phyloP scores from a whole-genome alignment of 2,113 vertebrate species.

The Psephotus haematonotus region DNA sequence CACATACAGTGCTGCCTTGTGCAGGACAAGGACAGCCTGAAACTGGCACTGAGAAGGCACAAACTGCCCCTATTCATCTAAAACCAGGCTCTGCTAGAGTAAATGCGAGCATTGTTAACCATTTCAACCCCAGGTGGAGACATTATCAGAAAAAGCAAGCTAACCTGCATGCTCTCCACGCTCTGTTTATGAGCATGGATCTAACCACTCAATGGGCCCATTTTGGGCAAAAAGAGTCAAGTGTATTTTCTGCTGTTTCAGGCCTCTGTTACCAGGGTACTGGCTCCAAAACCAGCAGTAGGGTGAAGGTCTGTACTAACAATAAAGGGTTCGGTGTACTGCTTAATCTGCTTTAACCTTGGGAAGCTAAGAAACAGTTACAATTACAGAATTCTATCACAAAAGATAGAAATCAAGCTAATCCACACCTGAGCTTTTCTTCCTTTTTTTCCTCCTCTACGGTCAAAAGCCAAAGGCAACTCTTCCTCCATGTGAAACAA shows the following conservation, averaged over 20 bases:
- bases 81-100: background rate
- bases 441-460: background rate
- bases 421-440: background rate
- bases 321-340: background rate
- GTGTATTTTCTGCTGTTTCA: background rate
- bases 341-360: background rate
- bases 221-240: background rate
- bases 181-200: background rate
- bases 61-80: conserved; percentile 44
- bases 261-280: background rate
- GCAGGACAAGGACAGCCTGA: background rate
- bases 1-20: conserved; percentile 43
- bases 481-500: background rate
- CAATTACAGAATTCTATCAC: background rate
- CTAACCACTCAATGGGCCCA: background rate
- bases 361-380: background rate
- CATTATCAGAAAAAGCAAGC: background rate
- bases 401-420: background rate
- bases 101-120: conserved; percentile 13
- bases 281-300: background rate
- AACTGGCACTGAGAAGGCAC: conserved; percentile 15
- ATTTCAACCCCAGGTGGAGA: background rate
- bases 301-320: background rate
- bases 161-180: background rate
- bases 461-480: background rate